A percentile compares a stretch with the other conserved stretches of the same genome.
These are phyloP conservation scores for Leptinotarsa defecta DNA, from an alignment of 1,140 invertebrate genomes.

Conservation along the genomic window DNA sequence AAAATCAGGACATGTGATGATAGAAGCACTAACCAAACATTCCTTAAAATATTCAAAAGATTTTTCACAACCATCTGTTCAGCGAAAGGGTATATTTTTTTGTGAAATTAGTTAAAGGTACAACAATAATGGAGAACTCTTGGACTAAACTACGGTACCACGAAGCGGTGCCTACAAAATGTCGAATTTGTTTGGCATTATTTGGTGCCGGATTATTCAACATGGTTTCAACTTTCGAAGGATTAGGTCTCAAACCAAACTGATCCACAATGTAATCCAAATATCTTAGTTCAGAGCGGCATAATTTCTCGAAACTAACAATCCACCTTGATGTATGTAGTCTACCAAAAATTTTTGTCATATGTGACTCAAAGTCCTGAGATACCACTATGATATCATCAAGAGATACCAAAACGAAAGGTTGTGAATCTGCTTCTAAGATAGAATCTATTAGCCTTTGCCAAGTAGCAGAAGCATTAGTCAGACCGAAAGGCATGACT, in stretches of 20 bases:
- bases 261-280: slow-evolving; percentile 7
- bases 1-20: slow-evolving; percentile 28
- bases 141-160: slow-evolving; percentile 32
- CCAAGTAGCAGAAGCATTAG: too few relatives aligned
- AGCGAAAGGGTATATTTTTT: background rate
- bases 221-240: slow-evolving; percentile 40
- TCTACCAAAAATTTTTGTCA: background rate
- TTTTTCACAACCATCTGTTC: background rate
- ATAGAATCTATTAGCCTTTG: too few relatives aligned
- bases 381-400: too few relatives aligned
- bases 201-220: slow-evolving; percentile 37
- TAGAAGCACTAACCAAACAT: background rate
- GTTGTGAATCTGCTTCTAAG: too few relatives aligned
- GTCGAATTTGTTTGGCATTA: slow-evolving; percentile 37
- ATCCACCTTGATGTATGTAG: background rate
- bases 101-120: background rate
- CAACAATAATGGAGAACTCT: slow-evolving; percentile 9
- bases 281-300: slow-evolving; percentile 6
- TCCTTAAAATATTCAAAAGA: background rate
- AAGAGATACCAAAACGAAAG: too few relatives aligned
- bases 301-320: background rate
- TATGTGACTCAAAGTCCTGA: slow-evolving; percentile 31
- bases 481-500: too few relatives aligned
- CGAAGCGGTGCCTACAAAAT: background rate
- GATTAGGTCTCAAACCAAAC: slow-evolving; percentile 11